A percentile compares a stretch with the other conserved stretches of the same genome.
phyloP scores from a whole-genome alignment of 2,797 vertebrate genomes.

The Ctenopoma kingsleyae region DNA sequence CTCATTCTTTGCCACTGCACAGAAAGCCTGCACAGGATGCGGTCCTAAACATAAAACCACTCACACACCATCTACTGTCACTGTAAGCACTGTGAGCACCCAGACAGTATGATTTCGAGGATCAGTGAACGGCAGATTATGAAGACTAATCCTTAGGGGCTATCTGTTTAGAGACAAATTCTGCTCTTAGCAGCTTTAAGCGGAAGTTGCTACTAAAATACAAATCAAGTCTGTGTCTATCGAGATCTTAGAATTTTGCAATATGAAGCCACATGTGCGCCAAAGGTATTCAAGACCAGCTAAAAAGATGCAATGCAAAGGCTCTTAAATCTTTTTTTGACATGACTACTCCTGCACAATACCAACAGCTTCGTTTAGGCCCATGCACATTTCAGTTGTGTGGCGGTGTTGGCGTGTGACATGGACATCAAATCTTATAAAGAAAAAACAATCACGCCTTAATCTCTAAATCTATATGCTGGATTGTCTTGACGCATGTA shows the following conservation, averaged over 20 bases:
- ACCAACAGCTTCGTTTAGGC: constrained; percentile 25
- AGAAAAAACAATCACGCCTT: constrained; percentile 44
- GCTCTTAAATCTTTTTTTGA: constrained; percentile 52
- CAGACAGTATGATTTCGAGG: constrained; percentile 84
- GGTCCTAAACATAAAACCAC: constrained; percentile 68
- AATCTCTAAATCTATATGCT: constrained; percentile 38
- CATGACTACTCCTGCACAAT: constrained; percentile 34
- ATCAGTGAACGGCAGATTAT: constrained; percentile 82
- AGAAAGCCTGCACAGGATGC: constrained; percentile 46
- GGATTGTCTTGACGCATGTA: constrained; percentile 3
- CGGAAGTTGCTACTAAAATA: constrained; percentile 68
- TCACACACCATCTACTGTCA: constrained; percentile 70
- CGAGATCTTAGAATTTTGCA: constrained; percentile 48
- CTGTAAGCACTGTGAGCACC: constrained; percentile 77
- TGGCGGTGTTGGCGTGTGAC: neutral
- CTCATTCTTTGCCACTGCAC: constrained; percentile 46
- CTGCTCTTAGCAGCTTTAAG: constrained; percentile 74
- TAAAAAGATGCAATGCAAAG: constrained; percentile 23
- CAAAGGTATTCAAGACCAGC: constrained; percentile 51
- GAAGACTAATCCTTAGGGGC: constrained; percentile 74
- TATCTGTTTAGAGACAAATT: constrained; percentile 78
- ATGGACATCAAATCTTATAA: constrained; percentile 19
- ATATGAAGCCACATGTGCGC: constrained; percentile 61
- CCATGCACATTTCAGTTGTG: constrained; percentile 6
- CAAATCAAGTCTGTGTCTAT: constrained; percentile 71